Evolutionary conservation across 2,888 invertebrate genomes (phyloP).

Genomic region (Glaucopsyche alexis): DNA sequence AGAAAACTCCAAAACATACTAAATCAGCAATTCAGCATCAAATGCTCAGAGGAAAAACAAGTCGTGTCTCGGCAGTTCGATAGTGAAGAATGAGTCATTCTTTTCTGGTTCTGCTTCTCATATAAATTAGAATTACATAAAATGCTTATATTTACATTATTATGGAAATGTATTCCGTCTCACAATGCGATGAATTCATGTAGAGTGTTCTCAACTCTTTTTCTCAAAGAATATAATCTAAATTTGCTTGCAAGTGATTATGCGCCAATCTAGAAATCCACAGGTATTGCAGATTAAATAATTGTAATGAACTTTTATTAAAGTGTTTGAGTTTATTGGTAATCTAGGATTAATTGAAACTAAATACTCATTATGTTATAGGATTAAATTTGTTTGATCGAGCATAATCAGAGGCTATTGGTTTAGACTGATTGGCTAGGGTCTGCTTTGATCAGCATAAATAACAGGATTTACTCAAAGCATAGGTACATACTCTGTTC

Average conservation of each 20-base stretch:
- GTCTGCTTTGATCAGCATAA: too few relatives aligned
- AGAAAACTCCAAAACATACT: too few relatives aligned
- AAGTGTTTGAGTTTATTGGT: too few relatives aligned
- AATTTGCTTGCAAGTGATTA: not conserved
- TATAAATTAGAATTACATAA: not conserved
- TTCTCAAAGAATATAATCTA: not conserved
- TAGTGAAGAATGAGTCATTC: not conserved
- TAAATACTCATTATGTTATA: conserved; percentile 2
- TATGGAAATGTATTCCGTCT: not conserved
- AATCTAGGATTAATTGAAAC: not conserved
- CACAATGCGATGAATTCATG: not conserved
- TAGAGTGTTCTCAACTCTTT: not conserved
- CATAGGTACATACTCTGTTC: too few relatives aligned
- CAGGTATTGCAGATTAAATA: not conserved
- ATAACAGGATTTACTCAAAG: too few relatives aligned
- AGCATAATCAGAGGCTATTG: not conserved
- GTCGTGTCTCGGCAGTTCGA: too few relatives aligned
- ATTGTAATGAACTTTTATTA: too few relatives aligned
- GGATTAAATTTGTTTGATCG: not conserved
- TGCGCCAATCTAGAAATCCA: not conserved
- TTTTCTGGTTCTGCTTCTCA: not conserved
- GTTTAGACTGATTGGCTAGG: not conserved
- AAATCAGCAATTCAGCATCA: too few relatives aligned
- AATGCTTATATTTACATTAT: not conserved
- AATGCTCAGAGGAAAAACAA: too few relatives aligned